Conservation (phyloP, 2,888 invertebrate genomes). For the Hyppa rectilinea region DNA sequence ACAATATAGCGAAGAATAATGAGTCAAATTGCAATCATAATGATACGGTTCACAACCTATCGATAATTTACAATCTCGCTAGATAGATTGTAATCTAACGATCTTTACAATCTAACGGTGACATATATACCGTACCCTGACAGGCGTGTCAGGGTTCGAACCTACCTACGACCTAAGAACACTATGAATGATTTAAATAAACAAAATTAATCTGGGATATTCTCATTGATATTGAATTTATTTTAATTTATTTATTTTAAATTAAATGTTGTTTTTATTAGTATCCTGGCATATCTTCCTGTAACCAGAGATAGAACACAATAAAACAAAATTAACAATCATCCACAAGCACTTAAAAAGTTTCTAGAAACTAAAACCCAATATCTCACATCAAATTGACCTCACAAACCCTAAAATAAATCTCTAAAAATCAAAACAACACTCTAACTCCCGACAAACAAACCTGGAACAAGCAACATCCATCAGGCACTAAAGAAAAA, state of each 20-base stretch:
- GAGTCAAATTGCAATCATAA: too few species aligned
- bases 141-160: too few species aligned
- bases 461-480: constrained; percentile 17
- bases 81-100: too few species aligned
- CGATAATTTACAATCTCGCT: too few species aligned
- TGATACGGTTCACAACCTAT: too few species aligned
- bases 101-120: too few species aligned
- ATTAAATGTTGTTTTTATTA: not conserved
- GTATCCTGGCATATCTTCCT: not conserved
- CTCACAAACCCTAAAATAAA: not conserved
- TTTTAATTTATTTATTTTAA: not conserved
- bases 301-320: not conserved
- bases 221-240: not conserved
- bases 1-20: too few species aligned
- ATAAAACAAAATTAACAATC: not conserved
- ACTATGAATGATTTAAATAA: not conserved
- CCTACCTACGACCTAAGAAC: too few species aligned
- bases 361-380: not conserved
- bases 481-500: constrained; percentile 4
- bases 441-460: constrained; percentile 7
- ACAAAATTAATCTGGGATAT: not conserved
- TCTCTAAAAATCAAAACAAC: constrained; percentile 1
- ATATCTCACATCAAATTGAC: not conserved
- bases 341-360: not conserved
- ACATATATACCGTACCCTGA: too few species aligned